Base-by-base conservation (phyloP, 2,888 invertebrate genomes). In the Pristionchus entomophagus region DNA sequence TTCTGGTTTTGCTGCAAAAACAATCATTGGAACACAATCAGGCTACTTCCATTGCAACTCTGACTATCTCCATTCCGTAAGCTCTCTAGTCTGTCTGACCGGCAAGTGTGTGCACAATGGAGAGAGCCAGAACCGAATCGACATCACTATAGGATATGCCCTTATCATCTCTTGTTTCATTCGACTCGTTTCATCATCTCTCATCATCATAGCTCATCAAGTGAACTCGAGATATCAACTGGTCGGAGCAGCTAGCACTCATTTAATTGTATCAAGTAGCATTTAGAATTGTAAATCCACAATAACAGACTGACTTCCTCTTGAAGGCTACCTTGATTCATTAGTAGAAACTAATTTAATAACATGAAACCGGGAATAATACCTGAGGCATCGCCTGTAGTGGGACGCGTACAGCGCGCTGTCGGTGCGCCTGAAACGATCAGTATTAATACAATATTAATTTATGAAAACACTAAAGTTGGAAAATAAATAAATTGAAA, bases 1-100 rank as follows among this genome's bases (percentile, higher is more conserved):
- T 81, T 81, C 19, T 59, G 59, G 59, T 65, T 69, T 49, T 45
- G 49, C 82, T 82, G 81, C 3, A 80, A 80, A 51, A 49, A 45
- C 38, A n/a, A 65, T 32, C 32, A 14, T 17, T 65, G 35, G 8
- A 65, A 35, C 17, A 29, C 5, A 19, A 77, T n/a, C 38, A 45
- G 22, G 5, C 8, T 41, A 53, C 26, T 78, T 35, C 5, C 29
- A n/a, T n/a, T n/a, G n/a, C n/a, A n/a, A n/a, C n/a, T n/a, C n/a
- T n/a, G n/a, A n/a, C n/a, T n/a, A n/a, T n/a, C n/a, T n/a, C n/a
- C n/a, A n/a, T n/a, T n/a, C n/a, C n/a, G n/a, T n/a, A n/a, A n/a
- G n/a, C n/a, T n/a, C n/a, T n/a, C n/a, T n/a, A n/a, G n/a, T n/a
- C n/a, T n/a, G n/a, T n/a, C n/a, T n/a, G n/a, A n/a, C n/a, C n/a